Percentiles rank a stretch among this genome's conserved stretches.
phyloP scores from a whole-genome alignment of 92 coral and sea anemone species.

The Bergia puertoricense region DNA sequence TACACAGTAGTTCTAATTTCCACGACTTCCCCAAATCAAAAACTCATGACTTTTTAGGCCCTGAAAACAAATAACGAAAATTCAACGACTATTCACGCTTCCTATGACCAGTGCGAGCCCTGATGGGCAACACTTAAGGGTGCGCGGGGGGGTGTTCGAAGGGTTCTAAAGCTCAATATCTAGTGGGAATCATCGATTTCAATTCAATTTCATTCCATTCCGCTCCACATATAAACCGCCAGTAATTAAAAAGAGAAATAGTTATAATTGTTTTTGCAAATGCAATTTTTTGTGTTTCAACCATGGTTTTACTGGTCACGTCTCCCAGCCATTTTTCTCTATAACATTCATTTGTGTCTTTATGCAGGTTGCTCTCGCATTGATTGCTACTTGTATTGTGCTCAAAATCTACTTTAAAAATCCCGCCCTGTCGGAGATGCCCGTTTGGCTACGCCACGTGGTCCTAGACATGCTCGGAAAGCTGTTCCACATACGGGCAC shows the following conservation, averaged over 20 bases:
- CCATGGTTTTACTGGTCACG: neutral
- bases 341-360: neutral
- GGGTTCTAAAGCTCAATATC: too few relatives aligned
- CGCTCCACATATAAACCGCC: neutral
- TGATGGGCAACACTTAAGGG: too few relatives aligned
- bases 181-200: neutral
- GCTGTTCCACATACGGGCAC: slow-evolving; percentile 52
- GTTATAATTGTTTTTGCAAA: neutral
- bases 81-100: too few relatives aligned
- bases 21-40: too few relatives aligned
- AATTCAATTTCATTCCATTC: neutral
- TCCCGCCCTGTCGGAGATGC: slow-evolving; percentile 79
- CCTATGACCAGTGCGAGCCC: too few relatives aligned
- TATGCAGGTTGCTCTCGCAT: slow-evolving; percentile 75
- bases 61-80: too few relatives aligned
- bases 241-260: neutral
- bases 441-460: slow-evolving; percentile 71
- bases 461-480: slow-evolving; percentile 76
- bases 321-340: too few relatives aligned
- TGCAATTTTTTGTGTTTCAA: neutral
- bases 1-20: too few relatives aligned
- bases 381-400: slow-evolving; percentile 80
- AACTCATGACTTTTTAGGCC: too few relatives aligned
- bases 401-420: slow-evolving; percentile 78
- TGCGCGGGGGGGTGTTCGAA: too few relatives aligned